These are phyloP conservation scores for zebrafish (Danio rerio) DNA, from an alignment of 2,113 vertebrate species.

Conservation along the genomic window DNA sequence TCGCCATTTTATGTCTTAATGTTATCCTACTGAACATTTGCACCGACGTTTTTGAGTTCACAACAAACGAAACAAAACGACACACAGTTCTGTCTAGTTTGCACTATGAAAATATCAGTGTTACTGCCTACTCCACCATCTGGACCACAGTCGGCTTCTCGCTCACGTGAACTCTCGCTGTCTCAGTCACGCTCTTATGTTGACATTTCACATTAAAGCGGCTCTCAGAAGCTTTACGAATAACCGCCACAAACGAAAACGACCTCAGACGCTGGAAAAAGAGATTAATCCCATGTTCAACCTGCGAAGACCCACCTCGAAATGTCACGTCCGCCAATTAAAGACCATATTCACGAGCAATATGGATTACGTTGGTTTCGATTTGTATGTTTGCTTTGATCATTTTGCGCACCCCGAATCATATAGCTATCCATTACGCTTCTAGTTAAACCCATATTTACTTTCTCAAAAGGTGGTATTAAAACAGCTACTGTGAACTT, in stretches of 20 bases:
- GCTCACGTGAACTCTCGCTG: slow-evolving; percentile 66
- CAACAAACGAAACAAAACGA: slow-evolving; percentile 73
- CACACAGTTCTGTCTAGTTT: slow-evolving; percentile 91
- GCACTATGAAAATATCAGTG: slow-evolving; percentile 95
- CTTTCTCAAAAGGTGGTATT: slow-evolving; percentile 69
- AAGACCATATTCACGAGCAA: slow-evolving; percentile 32
- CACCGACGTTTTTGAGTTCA: slow-evolving; percentile 91
- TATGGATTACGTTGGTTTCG: slow-evolving; percentile 36
- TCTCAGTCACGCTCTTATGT: slow-evolving; percentile 39
- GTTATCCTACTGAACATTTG: slow-evolving; percentile 96
- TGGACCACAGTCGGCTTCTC: slow-evolving; percentile 66
- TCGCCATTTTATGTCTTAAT: slow-evolving; percentile 98
- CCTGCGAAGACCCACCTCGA: background rate
- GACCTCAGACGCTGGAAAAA: slow-evolving; percentile 19
- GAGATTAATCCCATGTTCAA: slow-evolving; percentile 2
- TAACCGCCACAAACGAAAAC: slow-evolving; percentile 47
- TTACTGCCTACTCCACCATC: slow-evolving; percentile 88
- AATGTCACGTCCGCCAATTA: background rate
- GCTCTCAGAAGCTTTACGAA: slow-evolving; percentile 55
- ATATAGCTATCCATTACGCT: slow-evolving; percentile 45
- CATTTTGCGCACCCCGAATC: slow-evolving; percentile 24
- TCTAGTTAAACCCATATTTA: slow-evolving; percentile 66
- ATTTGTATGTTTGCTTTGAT: slow-evolving; percentile 50
- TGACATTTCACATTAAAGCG: slow-evolving; percentile 62
- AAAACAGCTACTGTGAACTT: slow-evolving; percentile 80